Evolutionary conservation across 2,113 vertebrate species (phyloP).

Genomic region (Pseudopipra pipra): DNA sequence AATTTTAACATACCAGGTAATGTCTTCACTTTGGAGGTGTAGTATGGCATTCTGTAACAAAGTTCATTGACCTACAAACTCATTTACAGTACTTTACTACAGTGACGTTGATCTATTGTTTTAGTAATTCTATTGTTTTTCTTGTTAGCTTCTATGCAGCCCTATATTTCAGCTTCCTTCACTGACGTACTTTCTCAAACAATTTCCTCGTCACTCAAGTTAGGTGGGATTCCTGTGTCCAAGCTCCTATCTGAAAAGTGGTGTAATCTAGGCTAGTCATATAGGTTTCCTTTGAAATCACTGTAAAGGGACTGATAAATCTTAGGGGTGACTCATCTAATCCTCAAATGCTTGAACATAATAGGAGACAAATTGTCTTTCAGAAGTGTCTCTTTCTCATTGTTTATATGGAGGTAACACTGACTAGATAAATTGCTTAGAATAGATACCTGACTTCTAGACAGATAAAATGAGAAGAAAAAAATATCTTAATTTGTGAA

Average conservation of each 20-base stretch:
- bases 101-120: background rate
- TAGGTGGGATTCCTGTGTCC: background rate
- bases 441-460: background rate
- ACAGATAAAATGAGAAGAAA: background rate
- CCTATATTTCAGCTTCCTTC: background rate
- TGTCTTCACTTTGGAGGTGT: background rate
- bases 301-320: background rate
- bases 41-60: background rate
- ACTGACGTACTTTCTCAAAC: background rate
- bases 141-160: background rate
- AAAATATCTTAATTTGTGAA: background rate
- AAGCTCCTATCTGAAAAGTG: background rate
- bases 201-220: background rate
- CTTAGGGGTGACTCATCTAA: conserved; percentile 16
- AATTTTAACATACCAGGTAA: background rate
- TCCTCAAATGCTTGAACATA: background rate
- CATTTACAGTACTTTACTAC: background rate
- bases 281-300: background rate
- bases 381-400: background rate
- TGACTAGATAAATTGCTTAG: background rate
- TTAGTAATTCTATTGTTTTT: background rate
- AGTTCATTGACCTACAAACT: background rate
- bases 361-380: background rate
- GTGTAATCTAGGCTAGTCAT: background rate
- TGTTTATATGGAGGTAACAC: background rate